A percentile compares a stretch with the other conserved stretches of the same genome.
These are phyloP conservation scores for Ophiodon elongatus DNA, from an alignment of 2,113 vertebrate species.

Conservation along the genomic window DNA sequence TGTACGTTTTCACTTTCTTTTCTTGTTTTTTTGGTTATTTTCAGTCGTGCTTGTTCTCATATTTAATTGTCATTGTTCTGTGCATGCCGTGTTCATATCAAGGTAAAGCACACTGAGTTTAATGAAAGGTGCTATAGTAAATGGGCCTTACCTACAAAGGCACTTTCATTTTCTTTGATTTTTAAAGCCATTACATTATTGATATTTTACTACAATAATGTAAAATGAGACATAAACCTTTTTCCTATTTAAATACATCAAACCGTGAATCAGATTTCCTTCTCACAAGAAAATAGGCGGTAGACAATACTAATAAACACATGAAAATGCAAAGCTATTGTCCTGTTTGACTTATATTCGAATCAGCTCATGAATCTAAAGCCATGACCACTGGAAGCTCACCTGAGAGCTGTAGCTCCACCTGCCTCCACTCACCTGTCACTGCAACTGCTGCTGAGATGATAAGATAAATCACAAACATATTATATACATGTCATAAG, in stretches of 20 bases:
- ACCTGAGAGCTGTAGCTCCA: neutral
- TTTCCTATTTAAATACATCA: neutral
- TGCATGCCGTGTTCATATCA: neutral
- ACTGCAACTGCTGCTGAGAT: neutral
- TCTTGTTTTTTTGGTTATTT: neutral
- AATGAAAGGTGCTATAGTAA: neutral
- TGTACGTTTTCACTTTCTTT: neutral
- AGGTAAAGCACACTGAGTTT: neutral
- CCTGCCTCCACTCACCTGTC: neutral
- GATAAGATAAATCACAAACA: neutral
- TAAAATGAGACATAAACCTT: neutral
- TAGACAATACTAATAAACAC: neutral
- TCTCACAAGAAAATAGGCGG: neutral
- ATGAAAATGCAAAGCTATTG: neutral
- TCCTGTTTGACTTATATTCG: no score
- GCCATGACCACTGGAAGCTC: neutral
- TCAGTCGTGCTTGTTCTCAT: neutral
- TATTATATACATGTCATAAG: neutral
- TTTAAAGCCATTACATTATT: neutral
- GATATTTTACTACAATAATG: neutral
- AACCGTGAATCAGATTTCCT: neutral
- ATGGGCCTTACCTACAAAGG: neutral
- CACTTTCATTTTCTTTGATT: no score
- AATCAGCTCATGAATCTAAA: no score
- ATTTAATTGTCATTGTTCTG: neutral